These are phyloP conservation scores for Iguana delicatissima DNA, from an alignment of 2,797 vertebrate genomes.

Conservation along the genomic window DNA sequence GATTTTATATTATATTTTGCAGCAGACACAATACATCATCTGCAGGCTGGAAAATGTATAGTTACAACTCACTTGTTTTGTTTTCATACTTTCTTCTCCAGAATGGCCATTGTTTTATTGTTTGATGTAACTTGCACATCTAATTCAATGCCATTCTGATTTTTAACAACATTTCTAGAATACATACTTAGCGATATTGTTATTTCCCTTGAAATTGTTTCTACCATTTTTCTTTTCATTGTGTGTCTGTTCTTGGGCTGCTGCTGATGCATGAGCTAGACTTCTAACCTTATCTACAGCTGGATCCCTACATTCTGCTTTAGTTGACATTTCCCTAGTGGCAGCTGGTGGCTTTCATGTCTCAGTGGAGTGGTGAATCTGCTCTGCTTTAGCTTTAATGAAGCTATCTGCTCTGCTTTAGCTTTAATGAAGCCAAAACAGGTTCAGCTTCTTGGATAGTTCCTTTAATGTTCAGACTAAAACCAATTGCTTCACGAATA, in stretches of 20 bases:
- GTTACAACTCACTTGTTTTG: background rate
- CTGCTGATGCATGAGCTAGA: background rate
- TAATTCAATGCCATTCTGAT: conserved; percentile 12
- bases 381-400: no score
- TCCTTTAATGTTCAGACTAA: no score
- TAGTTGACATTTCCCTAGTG: background rate
- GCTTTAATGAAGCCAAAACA: no score
- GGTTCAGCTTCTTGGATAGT: no score
- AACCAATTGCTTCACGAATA: no score
- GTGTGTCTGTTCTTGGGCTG: background rate
- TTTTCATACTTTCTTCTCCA: background rate
- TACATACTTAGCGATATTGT: background rate
- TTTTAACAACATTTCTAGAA: conserved; percentile 17
- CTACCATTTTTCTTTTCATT: background rate
- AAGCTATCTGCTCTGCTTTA: no score
- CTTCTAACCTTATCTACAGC: background rate
- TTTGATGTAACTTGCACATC: background rate
- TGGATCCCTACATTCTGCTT: background rate
- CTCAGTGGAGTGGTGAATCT: no score
- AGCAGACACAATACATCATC: background rate
- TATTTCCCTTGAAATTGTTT: background rate
- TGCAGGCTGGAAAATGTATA: background rate
- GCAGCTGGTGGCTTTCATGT: no score
- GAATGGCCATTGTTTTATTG: background rate
- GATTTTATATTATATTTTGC: background rate